Percentiles rank a stretch among this genome's conserved stretches.
phyloP scores from a whole-genome alignment of 2,888 invertebrate genomes.

The Coelinius sp. region DNA sequence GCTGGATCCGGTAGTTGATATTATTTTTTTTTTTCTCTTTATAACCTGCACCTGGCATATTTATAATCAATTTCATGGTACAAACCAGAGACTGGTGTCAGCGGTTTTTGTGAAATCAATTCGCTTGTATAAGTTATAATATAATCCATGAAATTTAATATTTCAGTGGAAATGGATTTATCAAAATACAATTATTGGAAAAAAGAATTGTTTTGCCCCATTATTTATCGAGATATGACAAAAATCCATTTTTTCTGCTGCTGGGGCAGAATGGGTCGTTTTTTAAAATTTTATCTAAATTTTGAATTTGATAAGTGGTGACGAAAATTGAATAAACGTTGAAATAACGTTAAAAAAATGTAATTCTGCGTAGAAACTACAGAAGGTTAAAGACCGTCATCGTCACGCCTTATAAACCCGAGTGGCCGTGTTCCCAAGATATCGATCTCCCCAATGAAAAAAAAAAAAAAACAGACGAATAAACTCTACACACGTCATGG shows the following conservation, averaged over 20 bases:
- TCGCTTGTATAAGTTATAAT: not conserved
- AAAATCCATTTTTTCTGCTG: too few species aligned
- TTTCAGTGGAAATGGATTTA: not conserved
- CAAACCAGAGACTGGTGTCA: conserved; percentile 26
- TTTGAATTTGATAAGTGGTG: too few species aligned
- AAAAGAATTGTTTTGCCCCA: too few species aligned
- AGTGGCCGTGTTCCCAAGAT: conserved; percentile 47
- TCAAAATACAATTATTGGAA: not conserved
- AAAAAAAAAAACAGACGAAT: conserved; percentile 53
- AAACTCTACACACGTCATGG: conserved; percentile 54
- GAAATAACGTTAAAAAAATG: conserved; percentile 5
- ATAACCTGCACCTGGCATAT: conserved; percentile 49
- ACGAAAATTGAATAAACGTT: too few species aligned
- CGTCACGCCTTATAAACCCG: conserved; percentile 28
- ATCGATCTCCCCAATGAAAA: conserved; percentile 55
- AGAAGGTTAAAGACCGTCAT: conserved; percentile 49
- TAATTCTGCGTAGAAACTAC: not conserved
- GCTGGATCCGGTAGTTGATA: conserved; percentile 44
- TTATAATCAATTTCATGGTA: conserved; percentile 37
- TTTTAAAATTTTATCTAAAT: too few species aligned
- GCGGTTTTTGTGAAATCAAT: conserved; percentile 27
- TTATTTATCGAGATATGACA: too few species aligned
- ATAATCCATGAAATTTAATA: not conserved
- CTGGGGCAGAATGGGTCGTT: too few species aligned
- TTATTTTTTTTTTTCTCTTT: conserved; percentile 11